Evolutionary conservation across 1,140 invertebrate species (phyloP).

Genomic region (Euwallacea similis): DNA sequence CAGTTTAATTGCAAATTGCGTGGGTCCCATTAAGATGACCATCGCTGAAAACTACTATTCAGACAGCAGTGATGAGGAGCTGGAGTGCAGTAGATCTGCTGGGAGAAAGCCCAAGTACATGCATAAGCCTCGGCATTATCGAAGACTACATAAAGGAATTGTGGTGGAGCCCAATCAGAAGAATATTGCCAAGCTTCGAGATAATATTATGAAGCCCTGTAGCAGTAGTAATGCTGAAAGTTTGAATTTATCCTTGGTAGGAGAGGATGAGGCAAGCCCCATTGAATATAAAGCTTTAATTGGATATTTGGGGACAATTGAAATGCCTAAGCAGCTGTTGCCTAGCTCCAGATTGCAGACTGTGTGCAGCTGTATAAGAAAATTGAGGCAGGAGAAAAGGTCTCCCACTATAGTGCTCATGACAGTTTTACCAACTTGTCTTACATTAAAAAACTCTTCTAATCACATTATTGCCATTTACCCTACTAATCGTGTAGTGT

Average conservation of each 20-base stretch:
- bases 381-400: conserved; percentile 85
- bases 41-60: conserved; percentile 88
- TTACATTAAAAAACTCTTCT: conserved; percentile 73
- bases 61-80: conserved; percentile 80
- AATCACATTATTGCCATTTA: conserved; percentile 77
- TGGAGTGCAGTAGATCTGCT: conserved; percentile 57
- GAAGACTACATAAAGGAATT: conserved; percentile 39
- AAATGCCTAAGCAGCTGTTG: conserved; percentile 86
- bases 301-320: conserved; percentile 93
- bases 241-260: conserved; percentile 23
- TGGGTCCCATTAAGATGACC: conserved; percentile 75
- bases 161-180: conserved; percentile 37
- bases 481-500: conserved; percentile 81
- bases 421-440: conserved; percentile 76
- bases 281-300: conserved; percentile 83
- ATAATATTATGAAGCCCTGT: conserved; percentile 20
- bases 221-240: conserved; percentile 34
- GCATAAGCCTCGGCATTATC: conserved; percentile 52
- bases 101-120: conserved; percentile 67
- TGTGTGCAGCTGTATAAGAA: conserved; percentile 79
- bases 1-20: conserved; percentile 81
- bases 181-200: conserved; percentile 23
- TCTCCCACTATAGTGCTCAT: conserved; percentile 85
- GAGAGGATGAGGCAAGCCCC: conserved; percentile 58
- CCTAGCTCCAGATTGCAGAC: conserved; percentile 73